Evolutionary conservation across 2,888 invertebrate genomes (phyloP), one percentile per base, ranked within the genome.

Genomic region (Calephelis perditalis): DNA sequence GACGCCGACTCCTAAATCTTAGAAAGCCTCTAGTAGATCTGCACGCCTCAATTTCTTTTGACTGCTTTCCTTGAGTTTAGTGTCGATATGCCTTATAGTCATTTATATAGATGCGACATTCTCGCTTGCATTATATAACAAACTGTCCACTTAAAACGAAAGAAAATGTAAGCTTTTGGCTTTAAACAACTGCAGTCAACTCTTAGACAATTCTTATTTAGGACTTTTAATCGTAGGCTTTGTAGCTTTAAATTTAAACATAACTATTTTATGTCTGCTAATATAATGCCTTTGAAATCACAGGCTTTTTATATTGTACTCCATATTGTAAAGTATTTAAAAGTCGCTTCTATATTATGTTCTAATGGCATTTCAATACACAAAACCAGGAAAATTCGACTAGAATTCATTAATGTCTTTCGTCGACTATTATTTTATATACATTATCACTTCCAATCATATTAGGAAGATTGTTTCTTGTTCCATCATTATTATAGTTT

Each of bases 31-130:
- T 82, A 77, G 86, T 88, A 86, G 85, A 82, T 79, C 73, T 88
- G 89, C 89, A 89, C 89, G 89, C 89, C 82, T 83, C 79, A 70
- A 74, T 86, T 87, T 87, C 79, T 86, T 86, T 87, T 84, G 68
- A 75, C 76, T 75, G 82, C 80, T 80, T 78, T 78, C 74, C 76
- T 77, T 76, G 75, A 76, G 74, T 83, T 80, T 75, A 74, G 78
- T 81, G 77, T 73, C 72, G 70, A 71, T 68, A 67, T 68, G 69
- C 70, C 71, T 61, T 63, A 64, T 61, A 67, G 62, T 64, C 55
- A 54, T 61, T 62, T 56, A 58, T 75, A 71, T 76, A 81, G 79
- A 79, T 63, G 79, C 79, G 82, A 77, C 76, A 71, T 71, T 65
- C 40, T 35, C 11, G 52, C 35, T 52, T 10, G 52, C 35, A 26